Conservation (phyloP, 2,888 invertebrate genomes). For the Apotomis capreana region DNA sequence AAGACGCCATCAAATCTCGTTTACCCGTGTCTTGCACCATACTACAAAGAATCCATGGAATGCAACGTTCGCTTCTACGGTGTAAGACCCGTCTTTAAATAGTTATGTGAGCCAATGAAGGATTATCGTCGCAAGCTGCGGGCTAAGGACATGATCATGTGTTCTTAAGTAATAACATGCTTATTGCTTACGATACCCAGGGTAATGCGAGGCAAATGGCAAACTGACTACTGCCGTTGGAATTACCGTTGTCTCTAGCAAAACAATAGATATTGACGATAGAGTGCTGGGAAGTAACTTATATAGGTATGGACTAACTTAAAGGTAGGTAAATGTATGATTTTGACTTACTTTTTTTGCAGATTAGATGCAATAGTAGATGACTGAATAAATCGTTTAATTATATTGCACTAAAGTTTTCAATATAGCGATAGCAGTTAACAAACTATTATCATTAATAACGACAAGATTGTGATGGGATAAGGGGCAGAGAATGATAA, state of each 20-base stretch:
- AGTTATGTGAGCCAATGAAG: constrained; percentile 71
- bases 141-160: constrained; percentile 27
- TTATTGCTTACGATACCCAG: constrained; percentile 6
- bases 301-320: background rate
- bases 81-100: constrained; percentile 75
- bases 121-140: constrained; percentile 55
- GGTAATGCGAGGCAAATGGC: constrained; percentile 12
- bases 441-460: too few species aligned
- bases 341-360: too few species aligned
- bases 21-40: constrained; percentile 50
- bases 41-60: constrained; percentile 66
- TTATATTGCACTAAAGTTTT: too few species aligned
- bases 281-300: background rate
- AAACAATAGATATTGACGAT: constrained; percentile 11
- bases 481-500: too few species aligned
- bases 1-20: background rate
- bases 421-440: too few species aligned
- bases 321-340: too few species aligned
- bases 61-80: constrained; percentile 79
- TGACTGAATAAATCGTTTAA: too few species aligned
- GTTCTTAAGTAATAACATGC: constrained; percentile 28
- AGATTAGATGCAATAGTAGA: too few species aligned
- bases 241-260: constrained; percentile 13
- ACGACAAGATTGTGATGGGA: too few species aligned
- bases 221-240: constrained; percentile 5